Evolutionary conservation across 2,113 vertebrate species (phyloP), one percentile per base, ranked within the genome.

Genomic region (Chinchilla lanigera): DNA sequence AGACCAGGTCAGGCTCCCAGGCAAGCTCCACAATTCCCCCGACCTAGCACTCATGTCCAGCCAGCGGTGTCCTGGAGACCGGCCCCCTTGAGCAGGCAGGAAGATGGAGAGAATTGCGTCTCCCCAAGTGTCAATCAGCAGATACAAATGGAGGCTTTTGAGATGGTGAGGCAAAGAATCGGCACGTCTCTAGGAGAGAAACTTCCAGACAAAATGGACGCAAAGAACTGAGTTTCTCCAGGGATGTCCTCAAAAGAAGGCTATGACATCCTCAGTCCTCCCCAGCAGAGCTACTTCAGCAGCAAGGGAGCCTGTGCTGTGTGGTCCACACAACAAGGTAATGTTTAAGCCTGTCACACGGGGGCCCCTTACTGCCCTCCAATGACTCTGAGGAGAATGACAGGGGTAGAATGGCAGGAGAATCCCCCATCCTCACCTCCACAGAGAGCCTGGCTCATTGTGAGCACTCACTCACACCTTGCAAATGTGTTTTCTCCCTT

Each of bases 301-400:
- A 17, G 26, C 24, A n/a, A 47, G 67, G 61, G 44, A 80, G n/a
- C 22, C n/a, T 89, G 17, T 63, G 44, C 35, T 80, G 35, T 63
- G n/a, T 47, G 86, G 16, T 33, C 26, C 12, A 56, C 44, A 5
- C 28, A 86, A 20, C 41, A 28, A 41, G 24, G 38, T 28, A 63
- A 61, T 0, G 7, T 38, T 35, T 3, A 60, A 0, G 50, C 2
- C 35, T 7, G 86, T 16, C 47, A n/a, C 5, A 7, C 0, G 69
- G 41, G 69, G 4, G 7, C 52, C 0, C 41, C 71, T 69, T 80
- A 38, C 78, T 2, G 11, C 87, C 84, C 63, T n/a, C 78, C 41
- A 30, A 1, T 28, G 77, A 78, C 41, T 73, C 14, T 67, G 22
- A 35, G 73, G 63, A 84, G 56, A 93, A 91, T 67, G 52, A 38